Evolutionary conservation across 2,113 vertebrate genomes (phyloP), one percentile per base, ranked within the genome.

Genomic region (Lethenteron camtschaticum): DNA sequence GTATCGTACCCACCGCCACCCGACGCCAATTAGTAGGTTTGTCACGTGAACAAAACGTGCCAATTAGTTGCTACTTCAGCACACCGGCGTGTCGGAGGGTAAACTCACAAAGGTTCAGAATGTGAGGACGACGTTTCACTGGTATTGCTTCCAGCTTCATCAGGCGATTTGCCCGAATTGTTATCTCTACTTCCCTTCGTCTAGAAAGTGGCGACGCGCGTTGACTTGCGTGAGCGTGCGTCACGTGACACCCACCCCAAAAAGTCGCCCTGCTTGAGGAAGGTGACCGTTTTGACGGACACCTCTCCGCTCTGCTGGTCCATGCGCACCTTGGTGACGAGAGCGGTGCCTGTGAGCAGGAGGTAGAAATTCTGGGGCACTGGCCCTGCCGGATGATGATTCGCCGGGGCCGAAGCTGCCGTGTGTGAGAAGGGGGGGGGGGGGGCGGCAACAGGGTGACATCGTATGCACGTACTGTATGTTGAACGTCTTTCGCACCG

Each of bases 191-290:
- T 24, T 24, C 24, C 24, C 24, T 24, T 24, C 24, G 24, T 24
- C 24, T 41, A 3, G 41, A 41, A 41, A 41, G 41, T 41, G 41
- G 41, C 41, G 41, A 41, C 41, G 41, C 41, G 41, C 41, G 41
- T 41, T 41, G 41, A 41, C 6, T 41, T 41, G 41, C 41, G 41
- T 7, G 41, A 41, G 41, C 41, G 41, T 41, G 41, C 6, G 41
- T 41, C 41, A 41, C 41, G 7, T 41, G 3, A 41, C 41, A 41
- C 41, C 41, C 41, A 72, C 63, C 57, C 69, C 24, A 70, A 72
- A 77, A 41, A 75, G 57, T 66, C 72, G 12, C 70, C 60, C 73
- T 75, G 71, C 72, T 73, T 74, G 12, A 73, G 70, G 72, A 72
- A 73, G 56, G 68, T 57, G 69, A 58, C 56, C 9, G 13, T 72